phyloP scores from a whole-genome alignment of 2,888 invertebrate genomes.

The Embidobia sp. region DNA sequence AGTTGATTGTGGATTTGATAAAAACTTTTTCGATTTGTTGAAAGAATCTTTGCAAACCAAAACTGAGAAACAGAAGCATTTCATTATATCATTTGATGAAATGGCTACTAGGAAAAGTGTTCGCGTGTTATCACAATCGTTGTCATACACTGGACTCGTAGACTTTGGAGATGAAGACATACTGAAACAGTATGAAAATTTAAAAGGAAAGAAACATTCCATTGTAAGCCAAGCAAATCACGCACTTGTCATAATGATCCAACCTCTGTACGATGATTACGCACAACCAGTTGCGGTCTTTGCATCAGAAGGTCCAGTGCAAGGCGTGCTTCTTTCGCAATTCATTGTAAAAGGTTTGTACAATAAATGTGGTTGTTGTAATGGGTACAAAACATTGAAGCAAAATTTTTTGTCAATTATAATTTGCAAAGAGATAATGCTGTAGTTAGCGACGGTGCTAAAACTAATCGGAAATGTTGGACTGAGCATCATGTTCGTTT shows the following conservation, averaged over 20 bases:
- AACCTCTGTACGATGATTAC: neutral
- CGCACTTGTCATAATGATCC: neutral
- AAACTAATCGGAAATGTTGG: slow-evolving; percentile 4
- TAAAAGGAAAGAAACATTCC: no score
- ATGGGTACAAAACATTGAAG: neutral
- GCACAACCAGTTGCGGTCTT: slow-evolving; percentile 11
- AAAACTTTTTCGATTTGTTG: slow-evolving; percentile 39
- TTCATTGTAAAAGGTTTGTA: slow-evolving; percentile 2
- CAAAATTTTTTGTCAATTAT: neutral
- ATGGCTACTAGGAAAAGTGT: slow-evolving; percentile 14
- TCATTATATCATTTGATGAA: slow-evolving; percentile 10
- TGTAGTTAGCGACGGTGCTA: slow-evolving; percentile 4
- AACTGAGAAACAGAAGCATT: slow-evolving; percentile 32
- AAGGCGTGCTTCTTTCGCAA: neutral
- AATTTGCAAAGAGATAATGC: neutral
- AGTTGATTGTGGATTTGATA: slow-evolving; percentile 74
- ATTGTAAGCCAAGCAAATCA: neutral
- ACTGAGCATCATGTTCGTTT: slow-evolving; percentile 3
- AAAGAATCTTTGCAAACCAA: slow-evolving; percentile 10
- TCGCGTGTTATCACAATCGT: neutral
- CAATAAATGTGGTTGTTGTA: neutral
- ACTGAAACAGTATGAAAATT: no score
- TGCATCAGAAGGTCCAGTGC: slow-evolving; percentile 5
- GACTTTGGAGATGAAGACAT: no score
- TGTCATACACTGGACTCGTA: no score